phyloP scores from a whole-genome alignment of 2,888 invertebrate species.

The Labia minor region DNA sequence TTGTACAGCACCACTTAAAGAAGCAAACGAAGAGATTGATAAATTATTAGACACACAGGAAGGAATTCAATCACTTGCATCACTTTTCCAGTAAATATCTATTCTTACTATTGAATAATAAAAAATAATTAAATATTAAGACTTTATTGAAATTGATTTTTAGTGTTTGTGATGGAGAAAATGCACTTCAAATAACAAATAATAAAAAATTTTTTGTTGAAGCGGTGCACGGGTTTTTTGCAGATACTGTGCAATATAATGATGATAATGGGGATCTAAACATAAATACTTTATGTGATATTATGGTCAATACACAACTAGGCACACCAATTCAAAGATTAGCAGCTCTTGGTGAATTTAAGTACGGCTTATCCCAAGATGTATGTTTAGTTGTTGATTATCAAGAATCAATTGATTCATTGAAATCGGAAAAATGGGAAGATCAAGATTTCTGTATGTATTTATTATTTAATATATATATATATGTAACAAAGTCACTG shows the following conservation, averaged over 20 bases:
- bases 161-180: no score
- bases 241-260: slow-evolving; percentile 87
- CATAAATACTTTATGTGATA: slow-evolving; percentile 67
- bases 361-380: slow-evolving; percentile 48
- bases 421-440: slow-evolving; percentile 23
- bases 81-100: slow-evolving; percentile 53
- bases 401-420: slow-evolving; percentile 51
- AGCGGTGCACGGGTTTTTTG: slow-evolving; percentile 72
- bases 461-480: no score
- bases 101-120: no score
- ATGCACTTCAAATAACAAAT: not conserved
- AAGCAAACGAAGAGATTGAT: slow-evolving; percentile 55
- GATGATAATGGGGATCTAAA: slow-evolving; percentile 61
- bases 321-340: slow-evolving; percentile 56
- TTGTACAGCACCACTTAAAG: slow-evolving; percentile 55
- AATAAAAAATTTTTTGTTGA: slow-evolving; percentile 59
- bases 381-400: slow-evolving; percentile 53
- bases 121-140: no score
- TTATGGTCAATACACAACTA: slow-evolving; percentile 53
- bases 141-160: no score
- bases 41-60: slow-evolving; percentile 44
- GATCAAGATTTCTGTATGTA: not conserved
- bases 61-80: slow-evolving; percentile 53
- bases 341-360: slow-evolving; percentile 58
- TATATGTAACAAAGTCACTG: no score